A percentile compares a stretch with the other conserved stretches of the same genome.
These are phyloP conservation scores for Lapara coniferarum DNA, from an alignment of 2,888 invertebrate species.

Conservation along the genomic window DNA sequence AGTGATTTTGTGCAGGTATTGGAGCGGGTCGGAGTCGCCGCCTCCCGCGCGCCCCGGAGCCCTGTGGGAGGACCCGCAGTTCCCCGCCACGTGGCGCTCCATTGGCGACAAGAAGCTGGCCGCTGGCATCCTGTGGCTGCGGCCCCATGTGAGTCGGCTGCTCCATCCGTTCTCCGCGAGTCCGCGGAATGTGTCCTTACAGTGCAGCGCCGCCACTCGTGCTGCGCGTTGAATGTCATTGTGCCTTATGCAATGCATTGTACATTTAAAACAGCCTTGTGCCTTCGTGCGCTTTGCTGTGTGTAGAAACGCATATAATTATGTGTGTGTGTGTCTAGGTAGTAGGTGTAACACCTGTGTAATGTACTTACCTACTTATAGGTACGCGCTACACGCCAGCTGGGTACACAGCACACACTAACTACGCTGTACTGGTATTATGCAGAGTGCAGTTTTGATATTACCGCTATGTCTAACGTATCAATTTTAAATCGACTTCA, in stretches of 20 bases:
- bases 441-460: too few species aligned
- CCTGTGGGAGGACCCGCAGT: constrained; percentile 86
- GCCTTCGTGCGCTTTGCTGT: neutral
- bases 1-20: constrained; percentile 40
- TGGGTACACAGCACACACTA: too few species aligned
- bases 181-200: neutral
- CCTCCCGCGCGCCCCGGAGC: constrained; percentile 57
- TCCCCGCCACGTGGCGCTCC: constrained; percentile 80
- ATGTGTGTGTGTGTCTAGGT: too few species aligned
- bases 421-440: too few species aligned
- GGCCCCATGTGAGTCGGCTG: constrained; percentile 85
- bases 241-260: neutral
- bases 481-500: too few species aligned
- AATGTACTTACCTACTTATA: too few species aligned
- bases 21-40: constrained; percentile 47
- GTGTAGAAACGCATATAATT: too few species aligned
- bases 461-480: too few species aligned
- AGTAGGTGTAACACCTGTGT: too few species aligned
- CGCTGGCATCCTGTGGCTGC: constrained; percentile 85
- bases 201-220: neutral
- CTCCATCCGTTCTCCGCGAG: too few species aligned
- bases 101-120: constrained; percentile 83
- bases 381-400: too few species aligned
- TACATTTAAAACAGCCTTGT: neutral
- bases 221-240: neutral